These are phyloP conservation scores for Rhynchonycteris naso DNA, from an alignment of 2,797 vertebrate genomes.

Conservation along the genomic window DNA sequence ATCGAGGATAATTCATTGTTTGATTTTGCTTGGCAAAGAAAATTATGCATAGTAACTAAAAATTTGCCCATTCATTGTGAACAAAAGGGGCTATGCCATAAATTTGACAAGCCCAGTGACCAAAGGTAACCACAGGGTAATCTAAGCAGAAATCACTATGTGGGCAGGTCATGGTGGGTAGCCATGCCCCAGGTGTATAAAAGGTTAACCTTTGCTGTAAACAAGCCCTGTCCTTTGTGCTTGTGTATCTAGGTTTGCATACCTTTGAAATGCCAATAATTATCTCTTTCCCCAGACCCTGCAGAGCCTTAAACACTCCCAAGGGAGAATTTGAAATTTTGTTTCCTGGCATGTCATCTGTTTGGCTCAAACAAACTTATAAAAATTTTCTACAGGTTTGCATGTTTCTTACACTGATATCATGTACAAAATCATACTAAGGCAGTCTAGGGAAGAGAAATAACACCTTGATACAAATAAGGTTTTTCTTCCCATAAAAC, in stretches of 20 bases:
- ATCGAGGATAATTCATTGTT: not conserved
- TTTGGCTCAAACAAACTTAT: not conserved
- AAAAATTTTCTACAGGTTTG: not conserved
- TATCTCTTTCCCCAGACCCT: not conserved
- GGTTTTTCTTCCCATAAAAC: slow-evolving; percentile 11
- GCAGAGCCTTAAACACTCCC: not conserved
- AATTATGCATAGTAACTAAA: not conserved
- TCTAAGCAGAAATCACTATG: too few relatives aligned
- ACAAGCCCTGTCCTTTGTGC: not conserved
- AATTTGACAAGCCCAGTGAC: not conserved
- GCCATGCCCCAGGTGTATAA: too few relatives aligned
- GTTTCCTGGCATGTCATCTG: not conserved
- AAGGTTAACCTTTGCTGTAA: too few relatives aligned
- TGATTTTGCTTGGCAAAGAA: slow-evolving; percentile 39
- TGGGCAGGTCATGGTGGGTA: too few relatives aligned
- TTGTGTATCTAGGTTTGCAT: not conserved
- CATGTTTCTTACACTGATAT: not conserved
- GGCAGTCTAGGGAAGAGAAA: not conserved
- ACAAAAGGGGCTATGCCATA: not conserved
- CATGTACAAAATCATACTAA: not conserved
- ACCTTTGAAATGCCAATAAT: not conserved
- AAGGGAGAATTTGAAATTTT: not conserved
- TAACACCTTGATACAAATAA: not conserved
- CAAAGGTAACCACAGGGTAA: too few relatives aligned
- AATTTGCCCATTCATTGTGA: not conserved